Base-by-base conservation (phyloP, 2,113 vertebrate genomes). In the Cheirogaleus medius region DNA sequence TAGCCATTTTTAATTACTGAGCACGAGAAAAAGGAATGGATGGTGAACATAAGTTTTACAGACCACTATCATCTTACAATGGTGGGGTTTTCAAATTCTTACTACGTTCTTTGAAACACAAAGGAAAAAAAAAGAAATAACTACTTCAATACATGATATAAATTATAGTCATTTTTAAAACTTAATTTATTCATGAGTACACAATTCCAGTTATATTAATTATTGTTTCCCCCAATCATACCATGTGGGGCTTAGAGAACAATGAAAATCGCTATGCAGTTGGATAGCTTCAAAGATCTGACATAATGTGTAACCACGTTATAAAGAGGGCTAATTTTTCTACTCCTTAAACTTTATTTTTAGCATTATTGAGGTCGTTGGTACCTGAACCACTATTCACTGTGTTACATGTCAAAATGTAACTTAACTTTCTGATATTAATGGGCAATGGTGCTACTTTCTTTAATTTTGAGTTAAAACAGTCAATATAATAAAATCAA, bases 1-100 rank as follows among this genome's bases (percentile, higher is more conserved):
- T 89, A 98, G 98, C 98, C 97, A 98, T 99, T 98, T 99, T 99
- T 99, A 99, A 99, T 99, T 99, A 99, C 98, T 98, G 96, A 98
- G 98, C 95, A 98, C 91, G 93, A 98, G 98, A 98, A 89, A 98
- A 98, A 95, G 12, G 71, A 73, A 95, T 91, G 97, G 92, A 98
- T 97, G 95, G 97, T 93, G 98, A 99, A 98, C 98, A 92, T 98
- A 99, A 98, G 98, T 98, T 98, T 98, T 97, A 94, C 69, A 97
- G 96, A 97, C 84, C 90, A 85, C 95, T 86, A 91, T 78, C 97
- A 87, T 98, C 78, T 97, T 87, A 95, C 32, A 97, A 90, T 42
- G 90, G 37, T 91, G 95, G 52, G 12, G 96, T 97, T 98, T 97
- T 96, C 82, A 90, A 98, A 95, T 69, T 97, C 21, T 68, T 97